Evolutionary conservation across 2,888 invertebrate genomes (phyloP).

Genomic region (Clitarchus hookeri): DNA sequence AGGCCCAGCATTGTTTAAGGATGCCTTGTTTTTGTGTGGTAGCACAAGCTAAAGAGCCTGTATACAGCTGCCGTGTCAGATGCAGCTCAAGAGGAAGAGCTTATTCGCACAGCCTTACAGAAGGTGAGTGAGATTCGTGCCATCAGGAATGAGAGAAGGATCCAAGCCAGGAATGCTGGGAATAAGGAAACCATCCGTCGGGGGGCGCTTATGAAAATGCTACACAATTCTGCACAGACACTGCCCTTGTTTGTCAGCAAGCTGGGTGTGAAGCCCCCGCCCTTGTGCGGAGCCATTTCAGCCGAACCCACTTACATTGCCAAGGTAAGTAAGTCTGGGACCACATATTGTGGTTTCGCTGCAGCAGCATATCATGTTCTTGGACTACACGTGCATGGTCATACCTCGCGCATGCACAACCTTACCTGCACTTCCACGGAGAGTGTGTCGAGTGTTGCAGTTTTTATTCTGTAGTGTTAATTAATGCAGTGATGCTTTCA

Average conservation of each 20-base stretch:
- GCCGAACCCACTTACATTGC: conserved; percentile 81
- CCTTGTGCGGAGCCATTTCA: conserved; percentile 86
- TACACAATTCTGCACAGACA: conserved; percentile 88
- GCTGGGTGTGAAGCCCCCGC: conserved; percentile 79
- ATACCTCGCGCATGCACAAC: too few species aligned
- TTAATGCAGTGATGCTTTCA: too few species aligned
- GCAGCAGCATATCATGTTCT: too few species aligned
- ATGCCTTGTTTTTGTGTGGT: conserved; percentile 40
- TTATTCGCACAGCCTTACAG: conserved; percentile 78
- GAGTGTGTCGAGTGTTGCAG: too few species aligned
- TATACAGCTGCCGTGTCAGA: conserved; percentile 81
- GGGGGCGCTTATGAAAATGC: conserved; percentile 94
- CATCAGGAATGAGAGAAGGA: conserved; percentile 85
- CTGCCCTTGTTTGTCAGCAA: conserved; percentile 92
- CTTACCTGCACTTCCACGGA: too few species aligned
- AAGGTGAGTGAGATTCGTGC: conserved; percentile 89
- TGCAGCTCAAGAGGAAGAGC: conserved; percentile 82
- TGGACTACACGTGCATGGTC: too few species aligned
- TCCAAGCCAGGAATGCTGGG: conserved; percentile 82
- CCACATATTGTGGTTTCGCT: too few species aligned
- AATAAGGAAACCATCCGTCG: conserved; percentile 91
- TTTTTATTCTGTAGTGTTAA: too few species aligned
- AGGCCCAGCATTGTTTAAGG: too few species aligned
- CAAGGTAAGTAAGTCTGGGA: conserved; percentile 55
- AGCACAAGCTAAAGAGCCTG: conserved; percentile 76